Percentiles rank a stretch among this genome's conserved stretches.
Conservation (phyloP, 2,888 invertebrate genomes). For the Nasonia oneida region DNA sequence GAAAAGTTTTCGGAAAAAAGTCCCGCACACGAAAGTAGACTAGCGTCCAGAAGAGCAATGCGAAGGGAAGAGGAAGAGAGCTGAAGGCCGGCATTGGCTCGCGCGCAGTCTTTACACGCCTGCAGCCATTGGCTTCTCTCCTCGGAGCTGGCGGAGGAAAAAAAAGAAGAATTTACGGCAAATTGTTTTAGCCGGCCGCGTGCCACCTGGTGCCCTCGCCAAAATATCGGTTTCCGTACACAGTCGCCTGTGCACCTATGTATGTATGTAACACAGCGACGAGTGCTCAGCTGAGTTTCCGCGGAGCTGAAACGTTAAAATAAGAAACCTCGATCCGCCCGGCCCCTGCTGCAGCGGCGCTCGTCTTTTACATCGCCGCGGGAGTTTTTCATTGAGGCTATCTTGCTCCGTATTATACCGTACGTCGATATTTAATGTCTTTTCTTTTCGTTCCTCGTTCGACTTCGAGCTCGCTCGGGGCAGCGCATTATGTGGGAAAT, state of each 20-base stretch:
- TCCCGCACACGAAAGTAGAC: conserved; percentile 17
- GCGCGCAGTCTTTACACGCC: conserved; percentile 37
- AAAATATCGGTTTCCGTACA: conserved; percentile 66
- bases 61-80: conserved; percentile 30
- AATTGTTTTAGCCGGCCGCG: conserved; percentile 74
- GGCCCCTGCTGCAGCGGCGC: no score
- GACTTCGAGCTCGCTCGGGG: neutral
- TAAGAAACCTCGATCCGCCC: conserved; percentile 19
- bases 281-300: neutral
- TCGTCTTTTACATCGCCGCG: neutral
- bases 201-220: conserved; percentile 73
- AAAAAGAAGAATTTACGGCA: conserved; percentile 73
- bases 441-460: neutral
- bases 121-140: conserved; percentile 18
- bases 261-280: neutral
- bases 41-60: conserved; percentile 30
- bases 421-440: neutral
- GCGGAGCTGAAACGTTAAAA: conserved; percentile 15
- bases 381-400: neutral
- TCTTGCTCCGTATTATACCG: neutral
- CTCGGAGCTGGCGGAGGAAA: neutral
- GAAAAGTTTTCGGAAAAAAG: neutral
- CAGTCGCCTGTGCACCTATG: neutral
- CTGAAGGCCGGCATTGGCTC: conserved; percentile 21
- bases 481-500: neutral